Conservation (phyloP, 2,113 vertebrate species). For the Hiodon tergisus region DNA sequence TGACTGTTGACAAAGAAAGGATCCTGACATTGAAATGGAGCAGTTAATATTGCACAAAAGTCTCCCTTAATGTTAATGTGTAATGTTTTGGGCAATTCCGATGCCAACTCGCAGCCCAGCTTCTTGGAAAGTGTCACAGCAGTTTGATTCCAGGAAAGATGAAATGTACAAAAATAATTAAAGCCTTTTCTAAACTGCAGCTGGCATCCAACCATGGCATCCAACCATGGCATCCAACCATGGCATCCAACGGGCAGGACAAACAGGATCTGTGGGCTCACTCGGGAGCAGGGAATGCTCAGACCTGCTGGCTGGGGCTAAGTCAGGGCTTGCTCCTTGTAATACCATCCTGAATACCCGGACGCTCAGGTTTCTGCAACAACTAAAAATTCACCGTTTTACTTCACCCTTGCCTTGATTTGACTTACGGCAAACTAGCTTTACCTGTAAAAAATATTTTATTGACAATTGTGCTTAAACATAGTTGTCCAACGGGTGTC, state of each 20-base stretch:
- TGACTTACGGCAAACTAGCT: too few species aligned
- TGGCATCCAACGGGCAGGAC: conserved; percentile 1
- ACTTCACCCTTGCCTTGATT: too few species aligned
- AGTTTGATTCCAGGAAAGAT: too few species aligned
- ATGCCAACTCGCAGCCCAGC: too few species aligned
- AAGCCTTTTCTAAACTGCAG: neutral
- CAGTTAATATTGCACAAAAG: too few species aligned
- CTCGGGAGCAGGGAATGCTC: conserved; percentile 4
- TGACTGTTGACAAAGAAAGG: too few species aligned
- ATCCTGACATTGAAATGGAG: too few species aligned
- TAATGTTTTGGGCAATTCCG: too few species aligned
- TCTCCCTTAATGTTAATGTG: too few species aligned
- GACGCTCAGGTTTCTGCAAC: neutral
- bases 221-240: neutral
- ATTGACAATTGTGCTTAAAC: too few species aligned
- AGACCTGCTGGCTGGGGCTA: neutral
- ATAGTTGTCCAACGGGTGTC: neutral
- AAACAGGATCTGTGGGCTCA: conserved; percentile 19
- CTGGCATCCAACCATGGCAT: neutral
- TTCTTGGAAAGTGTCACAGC: too few species aligned
- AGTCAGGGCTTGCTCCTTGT: conserved; percentile 13
- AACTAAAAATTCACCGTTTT: neutral
- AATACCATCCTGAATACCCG: conserved; percentile 38
- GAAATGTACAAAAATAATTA: neutral
- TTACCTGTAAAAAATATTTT: too few species aligned